phyloP scores from a whole-genome alignment of 2,888 invertebrate species.

The Drosophila kanekoi region DNA sequence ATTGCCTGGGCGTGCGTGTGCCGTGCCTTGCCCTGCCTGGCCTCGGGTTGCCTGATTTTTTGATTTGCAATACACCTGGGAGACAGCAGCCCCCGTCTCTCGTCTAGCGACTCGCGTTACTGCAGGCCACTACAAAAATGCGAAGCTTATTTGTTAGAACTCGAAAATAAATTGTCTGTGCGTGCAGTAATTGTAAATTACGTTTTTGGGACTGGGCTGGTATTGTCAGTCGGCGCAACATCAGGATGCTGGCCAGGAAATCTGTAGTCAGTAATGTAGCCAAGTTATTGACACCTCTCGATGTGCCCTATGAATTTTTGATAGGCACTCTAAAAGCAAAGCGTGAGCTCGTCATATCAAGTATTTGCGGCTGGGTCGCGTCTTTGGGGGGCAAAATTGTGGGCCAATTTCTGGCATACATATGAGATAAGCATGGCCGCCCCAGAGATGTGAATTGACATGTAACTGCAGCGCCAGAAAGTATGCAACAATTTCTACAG shows the following conservation, averaged over 20 bases:
- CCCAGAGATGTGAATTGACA: slow-evolving; percentile 6
- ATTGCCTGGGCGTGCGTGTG: slow-evolving; percentile 78
- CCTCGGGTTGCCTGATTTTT: slow-evolving; percentile 74
- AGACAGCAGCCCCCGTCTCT: slow-evolving; percentile 37
- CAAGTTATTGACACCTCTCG: slow-evolving; percentile 68
- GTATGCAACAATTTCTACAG: slow-evolving; percentile 54
- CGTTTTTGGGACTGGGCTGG: slow-evolving; percentile 44
- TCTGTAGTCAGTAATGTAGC: slow-evolving; percentile 35
- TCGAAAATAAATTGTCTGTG: slow-evolving; percentile 84
- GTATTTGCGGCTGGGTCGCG: slow-evolving; percentile 13
- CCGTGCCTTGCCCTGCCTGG: slow-evolving; percentile 10
- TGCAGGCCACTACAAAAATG: slow-evolving; percentile 48
- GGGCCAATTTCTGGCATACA: slow-evolving; percentile 21
- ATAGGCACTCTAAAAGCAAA: slow-evolving; percentile 48
- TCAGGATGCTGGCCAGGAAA: slow-evolving; percentile 6
- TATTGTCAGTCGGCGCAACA: slow-evolving; percentile 21
- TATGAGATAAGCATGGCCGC: slow-evolving; percentile 11
- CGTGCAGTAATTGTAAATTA: slow-evolving; percentile 84
- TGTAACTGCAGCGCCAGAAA: slow-evolving; percentile 25
- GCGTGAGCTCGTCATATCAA: slow-evolving; percentile 21
- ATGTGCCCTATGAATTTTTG: slow-evolving; percentile 66
- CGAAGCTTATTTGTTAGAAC: slow-evolving; percentile 75
- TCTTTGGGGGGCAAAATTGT: slow-evolving; percentile 33
- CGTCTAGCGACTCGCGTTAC: slow-evolving; percentile 20
- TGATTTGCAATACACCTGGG: slow-evolving; percentile 85